Percentiles rank a stretch among this genome's conserved stretches.
These are phyloP conservation scores for Eupithecia insigniata DNA, from an alignment of 2,888 invertebrate species.

Conservation along the genomic window DNA sequence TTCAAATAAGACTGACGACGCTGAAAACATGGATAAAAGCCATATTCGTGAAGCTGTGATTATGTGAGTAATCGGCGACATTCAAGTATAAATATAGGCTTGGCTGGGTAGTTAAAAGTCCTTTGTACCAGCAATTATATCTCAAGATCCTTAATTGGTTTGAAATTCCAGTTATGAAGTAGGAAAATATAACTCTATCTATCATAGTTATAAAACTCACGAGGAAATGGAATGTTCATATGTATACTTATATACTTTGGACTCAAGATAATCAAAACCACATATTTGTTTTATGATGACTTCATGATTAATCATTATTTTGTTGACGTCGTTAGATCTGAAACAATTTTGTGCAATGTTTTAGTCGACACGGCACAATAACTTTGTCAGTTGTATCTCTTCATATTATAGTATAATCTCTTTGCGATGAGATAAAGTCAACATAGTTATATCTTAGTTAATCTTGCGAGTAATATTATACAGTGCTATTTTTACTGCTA, in stretches of 20 bases:
- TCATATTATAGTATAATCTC: no score
- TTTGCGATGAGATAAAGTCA: constrained; percentile 19
- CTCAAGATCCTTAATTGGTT: background rate
- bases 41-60: background rate
- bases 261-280: constrained; percentile 16
- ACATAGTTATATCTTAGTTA: constrained; percentile 7
- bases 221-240: background rate
- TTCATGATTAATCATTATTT: constrained; percentile 8
- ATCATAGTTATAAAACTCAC: background rate
- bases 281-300: constrained; percentile 15
- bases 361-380: background rate
- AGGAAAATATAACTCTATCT: background rate
- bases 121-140: background rate
- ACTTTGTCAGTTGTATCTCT: background rate
- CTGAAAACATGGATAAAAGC: background rate
- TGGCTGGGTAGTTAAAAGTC: constrained; percentile 1
- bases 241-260: constrained; percentile 7
- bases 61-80: background rate
- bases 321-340: background rate
- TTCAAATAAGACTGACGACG: background rate
- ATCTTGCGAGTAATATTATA: background rate
- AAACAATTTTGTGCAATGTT: constrained; percentile 2
- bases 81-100: background rate
- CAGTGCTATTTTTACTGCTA: background rate
- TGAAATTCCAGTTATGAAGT: background rate